A percentile compares a stretch with the other conserved stretches of the same genome.
Evolutionary conservation across 2,113 vertebrate genomes (phyloP).

Genomic region (Boulengeromyrus knoepffleri): DNA sequence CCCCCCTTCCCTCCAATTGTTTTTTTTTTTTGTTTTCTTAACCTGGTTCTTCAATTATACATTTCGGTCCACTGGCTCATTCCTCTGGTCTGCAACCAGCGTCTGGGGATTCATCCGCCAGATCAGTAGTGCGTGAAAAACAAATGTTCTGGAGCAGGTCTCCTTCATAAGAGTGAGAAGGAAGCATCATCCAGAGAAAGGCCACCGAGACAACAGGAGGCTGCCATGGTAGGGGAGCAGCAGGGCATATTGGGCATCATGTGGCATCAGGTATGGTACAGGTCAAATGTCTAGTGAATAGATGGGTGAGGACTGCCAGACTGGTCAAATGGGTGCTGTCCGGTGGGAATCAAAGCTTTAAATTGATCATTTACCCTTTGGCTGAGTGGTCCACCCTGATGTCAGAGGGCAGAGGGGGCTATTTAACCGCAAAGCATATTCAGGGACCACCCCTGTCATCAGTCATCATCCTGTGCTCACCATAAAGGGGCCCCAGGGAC

Average conservation of each 20-base stretch:
- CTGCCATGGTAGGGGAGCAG: not conserved
- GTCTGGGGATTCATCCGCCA: constrained; percentile 3
- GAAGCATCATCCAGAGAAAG: not conserved
- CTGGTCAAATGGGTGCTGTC: constrained; percentile 29
- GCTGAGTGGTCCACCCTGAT: constrained; percentile 40
- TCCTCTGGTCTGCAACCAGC: constrained; percentile 33
- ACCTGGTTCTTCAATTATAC: not conserved
- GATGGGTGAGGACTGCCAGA: not conserved
- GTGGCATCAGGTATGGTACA: not conserved
- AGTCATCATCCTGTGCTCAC: constrained; percentile 34
- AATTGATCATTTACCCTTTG: constrained; percentile 43
- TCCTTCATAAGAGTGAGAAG: constrained; percentile 23
- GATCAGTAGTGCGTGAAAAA: not conserved
- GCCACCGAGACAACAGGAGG: not conserved
- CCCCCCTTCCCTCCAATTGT: not conserved
- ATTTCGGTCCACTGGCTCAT: constrained; percentile 41
- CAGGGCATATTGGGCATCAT: not conserved
- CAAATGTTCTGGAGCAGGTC: not conserved
- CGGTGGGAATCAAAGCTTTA: constrained; percentile 36
- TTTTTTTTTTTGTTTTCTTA: not conserved
- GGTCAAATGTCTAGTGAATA: not conserved
- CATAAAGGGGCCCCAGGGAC: not conserved
- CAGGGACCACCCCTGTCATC: constrained; percentile 24
- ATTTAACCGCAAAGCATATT: not conserved
- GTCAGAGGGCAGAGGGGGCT: not conserved